Evolutionary conservation across 2,797 vertebrate genomes (phyloP).

Genomic region (Todus mexicanus): DNA sequence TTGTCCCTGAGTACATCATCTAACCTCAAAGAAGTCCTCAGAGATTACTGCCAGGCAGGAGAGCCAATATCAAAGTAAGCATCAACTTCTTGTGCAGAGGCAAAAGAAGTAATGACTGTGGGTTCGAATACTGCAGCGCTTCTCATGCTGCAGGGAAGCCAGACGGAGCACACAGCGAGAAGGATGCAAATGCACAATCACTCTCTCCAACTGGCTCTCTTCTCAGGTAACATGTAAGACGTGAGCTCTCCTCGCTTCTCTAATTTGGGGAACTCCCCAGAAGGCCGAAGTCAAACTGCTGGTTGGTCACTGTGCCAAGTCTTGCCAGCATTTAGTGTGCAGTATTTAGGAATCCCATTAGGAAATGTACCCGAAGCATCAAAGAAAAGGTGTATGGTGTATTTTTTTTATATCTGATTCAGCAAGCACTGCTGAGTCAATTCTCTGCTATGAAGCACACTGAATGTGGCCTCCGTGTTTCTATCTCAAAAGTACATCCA

Average conservation of each 20-base stretch:
- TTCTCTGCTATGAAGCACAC: background rate
- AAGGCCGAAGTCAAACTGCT: background rate
- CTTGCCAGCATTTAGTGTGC: background rate
- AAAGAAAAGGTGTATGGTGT: background rate
- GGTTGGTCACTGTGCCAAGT: background rate
- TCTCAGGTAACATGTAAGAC: background rate
- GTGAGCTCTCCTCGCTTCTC: background rate
- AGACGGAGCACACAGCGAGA: fast-evolving
- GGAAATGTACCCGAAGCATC: background rate
- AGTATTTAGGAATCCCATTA: background rate
- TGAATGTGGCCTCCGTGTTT: background rate
- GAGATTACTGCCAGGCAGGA: background rate
- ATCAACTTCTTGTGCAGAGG: background rate
- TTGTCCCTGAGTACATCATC: too few species aligned
- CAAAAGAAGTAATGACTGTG: background rate
- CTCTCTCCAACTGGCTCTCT: background rate
- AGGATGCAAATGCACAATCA: fast-evolving
- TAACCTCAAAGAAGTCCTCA: background rate
- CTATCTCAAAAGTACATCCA: background rate
- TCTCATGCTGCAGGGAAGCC: fast-evolving
- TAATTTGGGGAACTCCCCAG: background rate
- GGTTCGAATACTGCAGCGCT: background rate
- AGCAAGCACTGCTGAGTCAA: background rate
- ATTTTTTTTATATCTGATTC: background rate
- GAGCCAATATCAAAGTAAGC: background rate